These are phyloP conservation scores for Oscheius myriophilus DNA, from an alignment of 2,888 invertebrate genomes.

Conservation along the genomic window DNA sequence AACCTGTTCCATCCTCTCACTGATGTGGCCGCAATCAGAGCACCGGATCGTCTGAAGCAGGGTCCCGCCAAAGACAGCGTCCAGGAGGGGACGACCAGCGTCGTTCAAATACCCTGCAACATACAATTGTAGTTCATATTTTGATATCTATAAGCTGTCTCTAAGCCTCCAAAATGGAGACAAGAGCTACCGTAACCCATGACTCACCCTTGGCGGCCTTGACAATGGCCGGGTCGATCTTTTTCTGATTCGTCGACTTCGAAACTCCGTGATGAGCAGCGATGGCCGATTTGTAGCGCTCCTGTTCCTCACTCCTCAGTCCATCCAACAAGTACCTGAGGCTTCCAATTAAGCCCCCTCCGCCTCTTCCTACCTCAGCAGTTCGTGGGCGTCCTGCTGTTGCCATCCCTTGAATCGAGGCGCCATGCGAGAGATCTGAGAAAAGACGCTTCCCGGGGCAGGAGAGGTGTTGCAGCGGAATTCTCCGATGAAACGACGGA, in stretches of 20 bases:
- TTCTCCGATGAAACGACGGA: constrained; percentile 42
- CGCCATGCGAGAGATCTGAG: constrained; percentile 49
- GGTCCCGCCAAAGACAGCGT: constrained; percentile 91
- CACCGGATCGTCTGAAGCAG: constrained; percentile 87
- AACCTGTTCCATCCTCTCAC: constrained; percentile 23
- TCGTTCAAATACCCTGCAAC: constrained; percentile 70
- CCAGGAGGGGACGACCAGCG: constrained; percentile 75
- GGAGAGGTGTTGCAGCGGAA: constrained; percentile 38
- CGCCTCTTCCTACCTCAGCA: constrained; percentile 80
- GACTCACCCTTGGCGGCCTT: constrained; percentile 41
- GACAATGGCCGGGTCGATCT: constrained; percentile 29
- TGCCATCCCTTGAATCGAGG: constrained; percentile 91
- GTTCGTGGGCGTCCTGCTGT: constrained; percentile 95
- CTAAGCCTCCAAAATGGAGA: too few species aligned
- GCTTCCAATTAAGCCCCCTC: background rate
- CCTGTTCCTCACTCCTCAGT: constrained; percentile 81
- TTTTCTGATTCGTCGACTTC: constrained; percentile 12
- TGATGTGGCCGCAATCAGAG: constrained; percentile 80
- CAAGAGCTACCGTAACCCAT: background rate
- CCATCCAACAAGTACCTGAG: constrained; percentile 84
- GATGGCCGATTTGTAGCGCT: constrained; percentile 45
- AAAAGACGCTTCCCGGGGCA: constrained; percentile 48
- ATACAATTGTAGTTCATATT: background rate
- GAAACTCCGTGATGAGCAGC: constrained; percentile 25
- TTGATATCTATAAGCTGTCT: background rate